These are phyloP conservation scores for Eidolon dupreanum DNA, from an alignment of 2,797 vertebrate species.

Conservation along the genomic window DNA sequence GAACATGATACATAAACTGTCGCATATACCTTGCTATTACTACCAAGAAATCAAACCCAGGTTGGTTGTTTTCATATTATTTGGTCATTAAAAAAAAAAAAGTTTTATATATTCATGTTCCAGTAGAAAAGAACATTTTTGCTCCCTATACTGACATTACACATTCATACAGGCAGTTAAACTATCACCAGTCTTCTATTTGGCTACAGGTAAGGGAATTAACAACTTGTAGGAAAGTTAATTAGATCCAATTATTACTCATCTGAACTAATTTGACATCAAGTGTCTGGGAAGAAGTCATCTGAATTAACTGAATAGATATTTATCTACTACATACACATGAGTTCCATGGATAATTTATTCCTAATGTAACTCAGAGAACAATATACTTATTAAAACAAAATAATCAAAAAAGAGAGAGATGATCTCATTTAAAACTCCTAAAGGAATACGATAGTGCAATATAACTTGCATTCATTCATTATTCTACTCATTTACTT, in stretches of 20 bases:
- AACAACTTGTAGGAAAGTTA: slow-evolving; percentile 33
- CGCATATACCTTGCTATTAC: neutral
- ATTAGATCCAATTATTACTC: slow-evolving; percentile 62
- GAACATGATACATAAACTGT: neutral
- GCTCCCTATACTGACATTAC: neutral
- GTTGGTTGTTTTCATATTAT: slow-evolving; percentile 13
- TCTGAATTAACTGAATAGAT: slow-evolving; percentile 30
- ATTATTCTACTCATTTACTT: neutral
- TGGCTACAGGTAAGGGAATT: slow-evolving; percentile 37
- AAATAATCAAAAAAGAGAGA: neutral
- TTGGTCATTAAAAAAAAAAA: neutral
- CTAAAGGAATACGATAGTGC: neutral
- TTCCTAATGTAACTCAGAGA: slow-evolving; percentile 37
- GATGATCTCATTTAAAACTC: neutral
- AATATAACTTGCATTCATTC: neutral
- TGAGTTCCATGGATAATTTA: slow-evolving; percentile 31
- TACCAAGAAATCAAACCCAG: neutral
- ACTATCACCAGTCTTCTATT: slow-evolving; percentile 9
- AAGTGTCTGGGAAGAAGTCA: slow-evolving; percentile 22
- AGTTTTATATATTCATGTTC: neutral
- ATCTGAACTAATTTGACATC: slow-evolving; percentile 63
- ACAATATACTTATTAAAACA: slow-evolving; percentile 3
- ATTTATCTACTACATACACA: neutral
- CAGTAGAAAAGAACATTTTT: neutral
- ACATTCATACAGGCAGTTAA: neutral